Base-by-base conservation (phyloP, 2,113 vertebrate genomes). In the Paradisaea rubra region DNA sequence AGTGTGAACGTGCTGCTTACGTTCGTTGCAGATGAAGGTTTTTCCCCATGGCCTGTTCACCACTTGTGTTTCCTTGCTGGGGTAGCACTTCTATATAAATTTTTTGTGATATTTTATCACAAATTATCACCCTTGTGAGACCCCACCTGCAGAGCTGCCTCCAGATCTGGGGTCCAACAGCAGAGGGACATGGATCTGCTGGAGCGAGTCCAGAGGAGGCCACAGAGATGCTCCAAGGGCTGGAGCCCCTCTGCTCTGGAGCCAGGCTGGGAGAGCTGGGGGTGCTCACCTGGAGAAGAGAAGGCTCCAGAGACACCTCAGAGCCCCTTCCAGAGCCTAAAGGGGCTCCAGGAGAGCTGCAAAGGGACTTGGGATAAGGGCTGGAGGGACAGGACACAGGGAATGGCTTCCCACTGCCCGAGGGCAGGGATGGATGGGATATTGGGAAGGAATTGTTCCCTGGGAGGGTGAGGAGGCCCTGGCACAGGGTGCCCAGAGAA, bases 141-240 rank as follows among this genome's bases (percentile, higher is more conserved):
- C 13, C 12, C 4, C 52, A n/a, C 19, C 23, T 66, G 60, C 45
- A 37, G 33, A 52, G 23, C 44, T 66, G 52, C 37, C 50, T 44
- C 50, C 33, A 68, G 11, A 0, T 1, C 44, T 44, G 68, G 35
- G 8, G 11, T 13, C 23, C 59, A 63, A 11, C 25, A 50, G 57
- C 49, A 71, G 31, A 13, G 37, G 37, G 21, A 80, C 2, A 0
- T 50, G 66, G 50, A 80, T 25, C 50, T 65, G 22, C 17, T 71
- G 76, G 57, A 80, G 25, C 2, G 1, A 50, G 17, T 33, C 9
- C 31, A 50, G 42, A 0, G 31, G 42, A 64, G 25, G 1, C 9
- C 66, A 47, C 0, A 0, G 66, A 19, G 21, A 6, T 22, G 6
- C 42, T 1, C 35, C 2, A 0, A 49, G 49, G 30, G 30, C 74